Evolutionary conservation across 2,888 invertebrate species (phyloP).

Genomic region (Oegoconia quadripuncta): DNA sequence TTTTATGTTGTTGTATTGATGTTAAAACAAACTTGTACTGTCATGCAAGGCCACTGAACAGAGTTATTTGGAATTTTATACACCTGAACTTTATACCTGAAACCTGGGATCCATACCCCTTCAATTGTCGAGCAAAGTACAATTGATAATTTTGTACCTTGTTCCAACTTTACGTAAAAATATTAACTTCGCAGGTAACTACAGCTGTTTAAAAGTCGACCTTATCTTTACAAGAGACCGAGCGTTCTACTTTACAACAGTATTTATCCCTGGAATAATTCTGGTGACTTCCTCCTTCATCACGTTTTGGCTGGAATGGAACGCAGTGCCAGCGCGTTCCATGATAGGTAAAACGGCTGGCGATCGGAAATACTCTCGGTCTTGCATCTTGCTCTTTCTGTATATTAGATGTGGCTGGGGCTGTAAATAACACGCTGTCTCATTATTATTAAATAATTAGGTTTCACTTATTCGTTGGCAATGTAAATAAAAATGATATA

Average conservation of each 20-base stretch:
- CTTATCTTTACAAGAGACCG: constrained; percentile 92
- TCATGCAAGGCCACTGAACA: constrained; percentile 76
- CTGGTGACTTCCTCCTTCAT: constrained; percentile 92
- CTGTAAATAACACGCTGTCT: constrained; percentile 67
- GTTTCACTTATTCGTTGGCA: constrained; percentile 52
- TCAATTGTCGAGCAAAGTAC: constrained; percentile 33
- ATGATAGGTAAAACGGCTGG: constrained; percentile 87
- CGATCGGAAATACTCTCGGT: constrained; percentile 56
- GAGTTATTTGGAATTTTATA: constrained; percentile 75
- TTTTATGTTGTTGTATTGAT: constrained; percentile 46
- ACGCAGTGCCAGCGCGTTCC: constrained; percentile 92
- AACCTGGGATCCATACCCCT: constrained; percentile 28
- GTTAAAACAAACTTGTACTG: constrained; percentile 33
- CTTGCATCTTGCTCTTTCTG: constrained; percentile 54
- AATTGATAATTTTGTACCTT: constrained; percentile 28
- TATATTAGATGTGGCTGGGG: constrained; percentile 64
- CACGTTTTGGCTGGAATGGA: constrained; percentile 95
- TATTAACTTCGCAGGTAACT: constrained; percentile 85
- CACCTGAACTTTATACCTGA: constrained; percentile 30
- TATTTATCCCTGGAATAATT: constrained; percentile 94
- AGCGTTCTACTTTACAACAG: constrained; percentile 94
- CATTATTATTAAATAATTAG: constrained; percentile 49
- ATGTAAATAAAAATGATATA: constrained; percentile 35
- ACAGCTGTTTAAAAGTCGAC: constrained; percentile 93
- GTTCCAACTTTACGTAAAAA: constrained; percentile 51